These are phyloP conservation scores for Podarcis siculus DNA, from an alignment of 2,797 vertebrate species.

Conservation along the genomic window DNA sequence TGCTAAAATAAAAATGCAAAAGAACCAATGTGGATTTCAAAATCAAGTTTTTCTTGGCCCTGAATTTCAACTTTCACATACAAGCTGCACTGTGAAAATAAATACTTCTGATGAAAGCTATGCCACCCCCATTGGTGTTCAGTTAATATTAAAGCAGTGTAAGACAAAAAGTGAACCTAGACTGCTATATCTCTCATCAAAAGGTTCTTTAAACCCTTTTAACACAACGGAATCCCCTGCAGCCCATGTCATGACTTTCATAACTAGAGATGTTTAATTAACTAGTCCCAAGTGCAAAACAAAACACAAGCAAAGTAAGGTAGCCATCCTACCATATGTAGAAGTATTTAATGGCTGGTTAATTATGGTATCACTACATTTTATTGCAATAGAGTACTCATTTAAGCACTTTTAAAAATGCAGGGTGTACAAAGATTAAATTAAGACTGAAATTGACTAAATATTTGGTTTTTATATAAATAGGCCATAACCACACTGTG, in stretches of 20 bases:
- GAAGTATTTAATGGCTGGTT: slow-evolving; percentile 87
- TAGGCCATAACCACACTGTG: slow-evolving; percentile 90
- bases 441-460: slow-evolving; percentile 89
- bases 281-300: neutral
- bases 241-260: neutral
- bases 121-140: neutral
- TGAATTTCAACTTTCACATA: neutral
- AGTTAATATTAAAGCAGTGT: neutral
- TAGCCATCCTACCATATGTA: slow-evolving; percentile 56
- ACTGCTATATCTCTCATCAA: neutral
- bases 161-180: too few relatives aligned
- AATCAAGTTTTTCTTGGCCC: neutral
- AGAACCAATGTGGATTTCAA: neutral
- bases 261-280: neutral
- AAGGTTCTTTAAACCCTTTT: neutral
- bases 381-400: slow-evolving; percentile 88
- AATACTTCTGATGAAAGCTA: neutral
- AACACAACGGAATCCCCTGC: neutral
- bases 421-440: slow-evolving; percentile 87
- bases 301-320: slow-evolving; percentile 26
- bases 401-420: slow-evolving; percentile 89
- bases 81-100: neutral
- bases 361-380: slow-evolving; percentile 86
- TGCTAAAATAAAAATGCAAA: neutral
- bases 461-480: slow-evolving; percentile 94